Base-by-base conservation (phyloP, 2,888 invertebrate species). In the Hybos culiciformis region DNA sequence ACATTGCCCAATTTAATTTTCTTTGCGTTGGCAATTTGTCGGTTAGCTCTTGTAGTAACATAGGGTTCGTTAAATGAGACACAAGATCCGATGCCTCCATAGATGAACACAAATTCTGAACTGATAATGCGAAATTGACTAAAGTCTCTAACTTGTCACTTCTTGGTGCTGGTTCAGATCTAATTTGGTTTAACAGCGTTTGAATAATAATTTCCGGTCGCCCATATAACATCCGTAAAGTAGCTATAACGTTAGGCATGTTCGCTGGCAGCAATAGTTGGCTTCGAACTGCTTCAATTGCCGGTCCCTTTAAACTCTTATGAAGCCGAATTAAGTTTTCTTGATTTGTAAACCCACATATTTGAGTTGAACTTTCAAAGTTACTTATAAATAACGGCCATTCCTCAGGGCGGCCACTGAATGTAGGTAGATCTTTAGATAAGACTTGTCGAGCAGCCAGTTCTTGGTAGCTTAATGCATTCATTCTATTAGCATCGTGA, bases 1-100 rank as follows among this genome's bases (percentile, higher is more conserved):
- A 39, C 11, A 46, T 19, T 7, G 44, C 46, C 44, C 44, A 44
- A 11, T 41, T 33, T 8, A 44, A 42, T 5, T 40, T 42, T 9
- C 42, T 29, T 5, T 24, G 21, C 1, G 42, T 20, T 2, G 44
- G 44, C 6, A 44, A 40, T 24, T 44, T 44, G 5, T 44, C 34
- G 9, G 39, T 23, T 11, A 47, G 39, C 21, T 45, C 45, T 18
- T 43, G 41, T n/a, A 43, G 2, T 19, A 46, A 20, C 11, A 23
- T 39, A 5, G 46, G 39, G 37, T 41, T 44, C 11, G 34, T 46
- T 1, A 46, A 7, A 21, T 41, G 15, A 3, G 37, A 26, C 3
- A 18, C n/a, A 6, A 43, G 9, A 5, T 42, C 40, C 2, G 26
- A 42, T 4, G 38, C 37, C 8, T 45, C 40, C 3, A 45, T 18